A percentile compares a stretch with the other conserved stretches of the same genome.
Evolutionary conservation across 1,140 invertebrate species (phyloP).

Genomic region (Dreissena polymorpha): DNA sequence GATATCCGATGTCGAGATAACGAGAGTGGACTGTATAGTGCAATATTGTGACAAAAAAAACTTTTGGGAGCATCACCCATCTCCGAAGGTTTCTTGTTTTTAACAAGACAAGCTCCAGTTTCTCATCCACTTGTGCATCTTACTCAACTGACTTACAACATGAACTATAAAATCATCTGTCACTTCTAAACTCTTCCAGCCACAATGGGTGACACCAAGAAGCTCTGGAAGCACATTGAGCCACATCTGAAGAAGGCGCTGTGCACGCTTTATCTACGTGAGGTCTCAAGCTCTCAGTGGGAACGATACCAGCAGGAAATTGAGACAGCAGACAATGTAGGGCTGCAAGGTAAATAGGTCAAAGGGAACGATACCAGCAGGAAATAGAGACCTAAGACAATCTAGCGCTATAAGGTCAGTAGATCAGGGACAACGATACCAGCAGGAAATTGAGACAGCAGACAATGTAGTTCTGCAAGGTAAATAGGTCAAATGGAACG

Average conservation of each 20-base stretch:
- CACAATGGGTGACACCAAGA: constrained; percentile 83
- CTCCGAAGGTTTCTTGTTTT: too few relatives aligned
- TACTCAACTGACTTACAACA: too few relatives aligned
- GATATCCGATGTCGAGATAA: too few relatives aligned
- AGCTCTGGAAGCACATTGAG: constrained; percentile 89
- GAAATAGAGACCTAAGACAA: constrained; percentile 53
- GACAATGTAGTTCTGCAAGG: constrained; percentile 34
- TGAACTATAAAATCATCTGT: too few relatives aligned
- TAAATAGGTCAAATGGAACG: constrained; percentile 53
- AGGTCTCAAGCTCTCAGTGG: constrained; percentile 79
- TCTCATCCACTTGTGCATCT: too few relatives aligned
- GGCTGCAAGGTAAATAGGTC: constrained; percentile 20
- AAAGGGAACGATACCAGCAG: constrained; percentile 63
- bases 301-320: constrained; percentile 60
- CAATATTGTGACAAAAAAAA: too few relatives aligned
- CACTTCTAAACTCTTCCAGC: constrained; percentile 66
- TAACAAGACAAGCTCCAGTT: too few relatives aligned
- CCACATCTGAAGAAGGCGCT: constrained; percentile 87
- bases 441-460: constrained; percentile 47
- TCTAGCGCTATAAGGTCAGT: constrained; percentile 13
- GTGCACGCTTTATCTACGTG: constrained; percentile 88
- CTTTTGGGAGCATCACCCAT: too few relatives aligned
- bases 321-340: constrained; percentile 50
- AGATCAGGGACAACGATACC: too few relatives aligned
- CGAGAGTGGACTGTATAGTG: too few relatives aligned